These are phyloP conservation scores for Synanthedon formicaeformis DNA, from an alignment of 2,888 invertebrate genomes.

Conservation along the genomic window DNA sequence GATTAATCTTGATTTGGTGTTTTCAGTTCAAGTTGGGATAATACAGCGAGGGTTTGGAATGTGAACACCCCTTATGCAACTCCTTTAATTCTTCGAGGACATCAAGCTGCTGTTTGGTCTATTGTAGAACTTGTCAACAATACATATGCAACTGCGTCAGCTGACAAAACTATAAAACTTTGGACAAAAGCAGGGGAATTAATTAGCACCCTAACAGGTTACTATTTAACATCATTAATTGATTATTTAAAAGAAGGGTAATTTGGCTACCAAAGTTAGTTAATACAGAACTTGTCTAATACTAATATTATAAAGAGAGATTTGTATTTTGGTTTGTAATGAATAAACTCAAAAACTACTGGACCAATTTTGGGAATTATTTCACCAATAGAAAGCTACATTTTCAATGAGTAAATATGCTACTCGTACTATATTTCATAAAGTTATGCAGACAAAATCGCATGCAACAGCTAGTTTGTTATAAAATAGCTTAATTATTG, in stretches of 20 bases:
- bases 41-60: slow-evolving; percentile 86
- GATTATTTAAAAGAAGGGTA: background rate
- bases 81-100: slow-evolving; percentile 74
- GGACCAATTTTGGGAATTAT: no score
- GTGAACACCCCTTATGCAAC: slow-evolving; percentile 64
- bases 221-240: background rate
- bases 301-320: no score
- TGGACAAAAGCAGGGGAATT: slow-evolving; percentile 82
- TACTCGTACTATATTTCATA: no score
- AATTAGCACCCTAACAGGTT: slow-evolving; percentile 75
- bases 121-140: slow-evolving; percentile 68
- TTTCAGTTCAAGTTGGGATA: slow-evolving; percentile 94
- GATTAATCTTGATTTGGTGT: slow-evolving; percentile 22
- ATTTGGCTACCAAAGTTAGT: background rate
- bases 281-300: no score
- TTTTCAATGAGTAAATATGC: no score
- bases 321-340: no score
- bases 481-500: background rate
- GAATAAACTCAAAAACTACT: no score
- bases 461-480: background rate
- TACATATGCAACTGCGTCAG: slow-evolving; percentile 86
- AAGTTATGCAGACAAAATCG: no score
- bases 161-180: slow-evolving; percentile 89
- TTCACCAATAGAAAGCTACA: no score
- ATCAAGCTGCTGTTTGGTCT: slow-evolving; percentile 90